Conservation (phyloP, 1,140 invertebrate genomes). For the Pinna nobilis region DNA sequence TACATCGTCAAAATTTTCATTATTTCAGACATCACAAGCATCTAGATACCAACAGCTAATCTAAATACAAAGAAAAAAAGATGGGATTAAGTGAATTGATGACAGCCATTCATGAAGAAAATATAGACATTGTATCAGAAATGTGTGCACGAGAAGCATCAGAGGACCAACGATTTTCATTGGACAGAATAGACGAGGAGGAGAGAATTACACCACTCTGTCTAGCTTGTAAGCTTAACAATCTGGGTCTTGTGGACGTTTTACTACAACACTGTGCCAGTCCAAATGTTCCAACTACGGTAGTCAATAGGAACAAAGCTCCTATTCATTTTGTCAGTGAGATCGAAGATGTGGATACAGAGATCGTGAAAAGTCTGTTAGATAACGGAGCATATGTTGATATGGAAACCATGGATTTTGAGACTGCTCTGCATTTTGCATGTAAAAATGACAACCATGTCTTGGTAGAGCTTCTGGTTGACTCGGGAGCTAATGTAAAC, state of each 20-base stretch:
- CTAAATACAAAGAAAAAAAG: too few relatives aligned
- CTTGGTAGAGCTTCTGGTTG: background rate
- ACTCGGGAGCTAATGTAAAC: conserved; percentile 1
- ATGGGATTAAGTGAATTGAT: too few relatives aligned
- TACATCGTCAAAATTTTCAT: too few relatives aligned
- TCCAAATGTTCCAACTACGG: background rate
- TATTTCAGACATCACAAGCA: too few relatives aligned
- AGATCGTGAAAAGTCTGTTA: conserved; percentile 4
- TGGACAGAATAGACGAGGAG: conserved; percentile 4
- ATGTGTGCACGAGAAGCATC: too few relatives aligned
- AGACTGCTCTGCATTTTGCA: conserved; percentile 12
- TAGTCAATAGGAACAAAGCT: conserved; percentile 11
- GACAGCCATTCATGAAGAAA: too few relatives aligned
- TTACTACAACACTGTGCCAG: background rate
- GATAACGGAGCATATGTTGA: conserved; percentile 5
- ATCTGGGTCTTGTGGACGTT: background rate
- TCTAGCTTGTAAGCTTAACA: background rate
- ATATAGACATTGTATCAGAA: too few relatives aligned
- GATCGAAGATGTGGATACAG: background rate
- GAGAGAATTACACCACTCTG: conserved; percentile 8
- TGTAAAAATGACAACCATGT: background rate
- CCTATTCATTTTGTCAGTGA: conserved; percentile 20
- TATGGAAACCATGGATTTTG: conserved; percentile 13
- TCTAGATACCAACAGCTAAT: too few relatives aligned
- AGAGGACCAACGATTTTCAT: background rate